Base-by-base conservation (phyloP, 2,797 vertebrate species). In the Coluber constrictor region DNA sequence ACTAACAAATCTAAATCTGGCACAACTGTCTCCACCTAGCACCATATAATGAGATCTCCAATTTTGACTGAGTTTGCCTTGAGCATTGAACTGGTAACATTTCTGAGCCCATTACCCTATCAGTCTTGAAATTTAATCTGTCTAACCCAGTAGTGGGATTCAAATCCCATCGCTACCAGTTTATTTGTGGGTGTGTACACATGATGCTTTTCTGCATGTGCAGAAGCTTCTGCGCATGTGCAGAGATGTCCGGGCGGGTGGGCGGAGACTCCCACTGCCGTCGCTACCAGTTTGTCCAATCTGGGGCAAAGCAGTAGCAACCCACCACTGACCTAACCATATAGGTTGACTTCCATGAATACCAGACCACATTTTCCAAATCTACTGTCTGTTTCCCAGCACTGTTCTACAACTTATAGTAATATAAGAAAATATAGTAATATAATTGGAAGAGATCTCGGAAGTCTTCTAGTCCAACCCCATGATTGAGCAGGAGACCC, bases 201-300 rank as follows among this genome's bases (percentile, higher is more conserved):
- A 0, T 47, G 47, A 47, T 47, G 47, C 5, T 47, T 47, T 47
- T 47, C 5, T 47, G 47, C 51, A 51, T 51, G 51, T 51, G 51
- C 51, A 51, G 51, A 51, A 8, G 51, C 51, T 51, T 51, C 51
- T 51, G 51, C 8, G 0, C 8, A 51, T 51, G 51, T 9, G 8
- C 1, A 51, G 51, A 51, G 51, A 51, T 9, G 8, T 51, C 51
- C 1, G 51, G 8, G 51, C 8, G 1, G 51, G 51, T 51, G 51
- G 8, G 51, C 8, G 8, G 51, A 9, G 8, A 7, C 0, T 51
- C 51, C 51, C 51, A 9, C 51, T 7, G 1, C 6, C 0, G 51
- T 7, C 8, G 51, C 51, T 51, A 51, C 51, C 51, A 51, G 51
- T 51, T 51, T 51, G 51, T 7, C 51, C 1, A 51, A 51, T 8